These are phyloP conservation scores for Apostichopus parvimensis DNA, from an alignment of 35 echinoderm and acorn worm species.

Conservation along the genomic window DNA sequence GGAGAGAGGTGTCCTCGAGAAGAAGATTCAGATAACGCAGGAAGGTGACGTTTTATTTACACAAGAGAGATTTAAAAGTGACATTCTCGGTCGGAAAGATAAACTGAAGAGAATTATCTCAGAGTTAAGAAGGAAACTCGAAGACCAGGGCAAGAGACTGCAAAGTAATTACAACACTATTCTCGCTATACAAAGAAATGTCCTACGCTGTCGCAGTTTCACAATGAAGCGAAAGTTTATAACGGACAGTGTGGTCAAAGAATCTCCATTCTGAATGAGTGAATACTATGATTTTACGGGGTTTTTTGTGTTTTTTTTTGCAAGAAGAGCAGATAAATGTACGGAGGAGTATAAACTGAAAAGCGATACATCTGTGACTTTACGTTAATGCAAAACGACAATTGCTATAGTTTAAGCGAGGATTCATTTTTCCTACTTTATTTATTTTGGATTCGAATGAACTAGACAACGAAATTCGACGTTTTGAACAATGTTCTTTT, in stretches of 20 bases:
- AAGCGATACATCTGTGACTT: too few relatives aligned
- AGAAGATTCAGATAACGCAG: constrained; percentile 83
- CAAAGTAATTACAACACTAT: constrained; percentile 82
- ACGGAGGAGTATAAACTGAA: too few relatives aligned
- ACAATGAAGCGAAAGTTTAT: constrained; percentile 40
- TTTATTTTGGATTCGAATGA: too few relatives aligned
- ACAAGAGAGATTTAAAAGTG: constrained; percentile 73
- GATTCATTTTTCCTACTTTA: too few relatives aligned
- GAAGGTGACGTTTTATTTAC: constrained; percentile 67
- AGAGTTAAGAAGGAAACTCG: constrained; percentile 75
- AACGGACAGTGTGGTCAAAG: constrained; percentile 36
- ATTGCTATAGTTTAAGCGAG: too few relatives aligned
- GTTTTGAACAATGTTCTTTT: neutral
- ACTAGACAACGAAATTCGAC: neutral
- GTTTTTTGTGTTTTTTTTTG: too few relatives aligned
- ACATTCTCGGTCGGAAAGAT: constrained; percentile 66
- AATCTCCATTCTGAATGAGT: constrained; percentile 64
- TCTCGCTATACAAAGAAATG: constrained; percentile 71
- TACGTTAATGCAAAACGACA: too few relatives aligned
- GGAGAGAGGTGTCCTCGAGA: constrained; percentile 72
- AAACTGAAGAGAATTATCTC: constrained; percentile 71
- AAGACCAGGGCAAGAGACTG: constrained; percentile 74
- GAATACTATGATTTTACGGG: too few relatives aligned
- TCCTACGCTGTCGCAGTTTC: constrained; percentile 90
- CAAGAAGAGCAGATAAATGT: too few relatives aligned